phyloP scores from a whole-genome alignment of 2,797 vertebrate species.

The Oryzias sinensis region DNA sequence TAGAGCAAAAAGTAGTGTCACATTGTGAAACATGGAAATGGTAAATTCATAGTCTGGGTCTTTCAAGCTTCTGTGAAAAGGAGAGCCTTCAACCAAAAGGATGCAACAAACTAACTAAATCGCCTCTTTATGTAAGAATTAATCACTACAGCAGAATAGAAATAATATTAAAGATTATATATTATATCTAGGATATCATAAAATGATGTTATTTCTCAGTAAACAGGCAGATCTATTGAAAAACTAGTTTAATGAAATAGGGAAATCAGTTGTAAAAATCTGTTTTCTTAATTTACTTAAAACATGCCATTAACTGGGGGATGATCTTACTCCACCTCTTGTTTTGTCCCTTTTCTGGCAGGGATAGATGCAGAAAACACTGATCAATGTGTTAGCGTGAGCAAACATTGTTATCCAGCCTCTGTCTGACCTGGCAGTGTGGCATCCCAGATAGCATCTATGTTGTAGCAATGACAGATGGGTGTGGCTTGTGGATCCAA shows the following conservation, averaged over 20 bases:
- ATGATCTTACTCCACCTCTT: slow-evolving; percentile 19
- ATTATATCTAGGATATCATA: no score
- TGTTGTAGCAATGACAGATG: slow-evolving; percentile 64
- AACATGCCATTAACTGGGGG: slow-evolving; percentile 17
- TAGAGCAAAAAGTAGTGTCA: no score
- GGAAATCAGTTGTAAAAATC: background rate
- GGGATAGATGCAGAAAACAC: slow-evolving; percentile 28
- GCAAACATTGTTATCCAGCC: slow-evolving; percentile 57
- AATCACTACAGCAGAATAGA: no score
- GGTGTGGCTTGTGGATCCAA: slow-evolving; percentile 40
- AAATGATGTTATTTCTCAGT: no score
- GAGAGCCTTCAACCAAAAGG: no score
- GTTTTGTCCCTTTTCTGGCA: slow-evolving; percentile 11
- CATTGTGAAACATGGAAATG: no score
- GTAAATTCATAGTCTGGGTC: no score
- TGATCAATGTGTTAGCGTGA: slow-evolving; percentile 33
- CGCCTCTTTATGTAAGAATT: no score
- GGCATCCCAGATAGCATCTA: slow-evolving; percentile 65
- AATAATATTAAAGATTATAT: no score
- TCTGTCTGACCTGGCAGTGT: slow-evolving; percentile 35
- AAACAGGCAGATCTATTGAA: background rate
- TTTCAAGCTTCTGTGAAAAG: no score
- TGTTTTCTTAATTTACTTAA: slow-evolving; percentile 15
- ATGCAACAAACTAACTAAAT: no score
- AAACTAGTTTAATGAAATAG: background rate